Base-by-base conservation (phyloP, 2,797 vertebrate species). In the Leptoclinus maculatus region DNA sequence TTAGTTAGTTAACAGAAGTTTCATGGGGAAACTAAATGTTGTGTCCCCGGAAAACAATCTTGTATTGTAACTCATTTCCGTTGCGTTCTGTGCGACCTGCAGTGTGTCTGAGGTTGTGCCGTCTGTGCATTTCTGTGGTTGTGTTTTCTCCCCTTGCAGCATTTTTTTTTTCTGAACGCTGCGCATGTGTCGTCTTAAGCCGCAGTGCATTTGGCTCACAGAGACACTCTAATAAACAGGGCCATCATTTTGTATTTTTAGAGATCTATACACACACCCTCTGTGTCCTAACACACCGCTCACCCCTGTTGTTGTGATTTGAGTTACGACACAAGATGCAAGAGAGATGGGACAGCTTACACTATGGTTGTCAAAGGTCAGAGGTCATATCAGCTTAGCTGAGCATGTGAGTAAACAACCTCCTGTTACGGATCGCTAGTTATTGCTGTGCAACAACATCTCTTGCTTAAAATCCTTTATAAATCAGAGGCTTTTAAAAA, bases 281-380 rank as follows among this genome's bases (percentile, higher is more conserved):
- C 45, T 1, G 25, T 23, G 53, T 27, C 36, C 38, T 1, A 16
- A 71, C 9, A 66, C 49, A 77, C 62, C 58, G 51, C 38, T 64
- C 63, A 53, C 21, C 43, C 49, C 54, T 57, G 54, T 73, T 74
- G 38, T 73, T 74, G 38, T 54, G 25, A 38, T 70, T 49, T 29
- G 64, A 45, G 59, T 66, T 71, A 32, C 2, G 1, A 63, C 75
- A 77, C 74, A 75, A 34, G 62, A 75, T 34, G 73, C 56, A 65
- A 23, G 7, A 65, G 34, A 69, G 21, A 51, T 45, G 5, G n/a
- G 43, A 59, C 72, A 62, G 71, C 78, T 71, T 79, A 77, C 77
- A 3, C 70, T 27, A 38, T 59, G 78, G 63, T 29, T 84, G 79
- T 80, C 80, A 82, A 74, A 84, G 83, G 74, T 79, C 83, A 74